phyloP scores from a whole-genome alignment of 2,113 vertebrate species.

The Poeciliopsis occidentalis region DNA sequence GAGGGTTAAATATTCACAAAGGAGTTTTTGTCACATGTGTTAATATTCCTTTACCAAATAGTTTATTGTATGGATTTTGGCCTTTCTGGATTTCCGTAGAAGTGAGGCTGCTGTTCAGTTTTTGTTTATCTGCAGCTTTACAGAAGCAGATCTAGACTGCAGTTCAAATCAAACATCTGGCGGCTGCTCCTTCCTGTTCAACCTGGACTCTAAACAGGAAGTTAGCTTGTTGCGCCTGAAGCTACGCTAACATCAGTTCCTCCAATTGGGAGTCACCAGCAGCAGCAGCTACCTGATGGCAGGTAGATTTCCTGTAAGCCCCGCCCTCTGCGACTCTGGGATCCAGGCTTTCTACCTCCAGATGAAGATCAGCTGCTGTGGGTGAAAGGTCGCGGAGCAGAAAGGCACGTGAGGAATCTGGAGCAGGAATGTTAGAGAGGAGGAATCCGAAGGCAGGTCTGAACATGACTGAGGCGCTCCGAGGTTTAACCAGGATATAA shows the following conservation, averaged over 20 bases:
- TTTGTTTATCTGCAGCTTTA: too few relatives aligned
- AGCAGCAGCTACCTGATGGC: neutral
- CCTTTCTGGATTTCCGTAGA: too few relatives aligned
- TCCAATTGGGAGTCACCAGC: neutral
- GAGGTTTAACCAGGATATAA: neutral
- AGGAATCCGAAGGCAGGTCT: conserved; percentile 23
- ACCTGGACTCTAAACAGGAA: too few relatives aligned
- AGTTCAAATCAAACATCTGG: too few relatives aligned
- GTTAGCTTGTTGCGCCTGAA: too few relatives aligned
- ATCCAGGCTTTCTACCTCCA: neutral
- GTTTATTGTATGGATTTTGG: too few relatives aligned
- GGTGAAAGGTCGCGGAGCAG: conserved; percentile 30
- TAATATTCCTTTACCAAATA: too few relatives aligned
- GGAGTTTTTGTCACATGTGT: too few relatives aligned
- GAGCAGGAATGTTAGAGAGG: conserved; percentile 23
- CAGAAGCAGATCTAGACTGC: too few relatives aligned
- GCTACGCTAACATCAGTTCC: neutral
- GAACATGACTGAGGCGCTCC: neutral
- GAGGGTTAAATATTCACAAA: too few relatives aligned
- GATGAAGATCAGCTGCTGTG: conserved; percentile 1
- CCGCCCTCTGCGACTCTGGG: neutral
- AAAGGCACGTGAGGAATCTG: conserved; percentile 40
- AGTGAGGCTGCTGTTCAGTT: too few relatives aligned
- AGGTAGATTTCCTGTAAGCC: neutral
- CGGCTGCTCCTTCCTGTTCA: too few relatives aligned